Evolutionary conservation across 1,140 invertebrate genomes (phyloP).

Genomic region (Aphaenogaster floridana): DNA sequence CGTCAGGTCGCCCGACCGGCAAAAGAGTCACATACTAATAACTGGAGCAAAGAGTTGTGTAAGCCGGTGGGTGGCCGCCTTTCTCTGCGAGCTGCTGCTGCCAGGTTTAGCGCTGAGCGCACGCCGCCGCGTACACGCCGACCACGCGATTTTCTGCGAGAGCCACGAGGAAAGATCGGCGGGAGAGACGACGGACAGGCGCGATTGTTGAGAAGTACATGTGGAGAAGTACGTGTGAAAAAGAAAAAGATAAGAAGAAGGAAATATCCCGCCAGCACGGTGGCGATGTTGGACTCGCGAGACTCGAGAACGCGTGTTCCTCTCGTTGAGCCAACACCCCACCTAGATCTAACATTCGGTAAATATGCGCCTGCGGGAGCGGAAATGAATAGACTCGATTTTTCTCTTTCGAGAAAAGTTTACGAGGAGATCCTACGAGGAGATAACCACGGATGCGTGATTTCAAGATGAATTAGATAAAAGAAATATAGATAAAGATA

Average conservation of each 20-base stretch:
- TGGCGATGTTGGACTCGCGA: not conserved
- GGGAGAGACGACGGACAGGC: not conserved
- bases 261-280: not conserved
- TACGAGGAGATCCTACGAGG: not conserved
- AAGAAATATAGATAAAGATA: not conserved
- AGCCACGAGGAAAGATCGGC: not conserved
- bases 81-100: conserved; percentile 64
- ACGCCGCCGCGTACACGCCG: conserved; percentile 44
- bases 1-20: conserved; percentile 57
- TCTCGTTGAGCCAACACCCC: not conserved
- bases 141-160: conserved; percentile 48
- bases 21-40: conserved; percentile 73
- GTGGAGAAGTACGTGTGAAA: not conserved
- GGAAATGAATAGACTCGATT: conserved; percentile 13
- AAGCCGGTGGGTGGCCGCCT: conserved; percentile 76
- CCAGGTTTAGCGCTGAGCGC: conserved; percentile 55
- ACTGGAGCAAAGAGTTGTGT: conserved; percentile 76
- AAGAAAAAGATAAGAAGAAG: not conserved
- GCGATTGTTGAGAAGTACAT: not conserved
- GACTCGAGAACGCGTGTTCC: not conserved
- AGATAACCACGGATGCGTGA: not conserved
- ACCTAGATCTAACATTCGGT: not conserved
- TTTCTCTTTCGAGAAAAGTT: not conserved
- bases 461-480: not conserved
- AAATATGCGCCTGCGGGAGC: not conserved